Evolutionary conservation across 64 coral and sea anemone species (phyloP).

Genomic region (Porites lutea): DNA sequence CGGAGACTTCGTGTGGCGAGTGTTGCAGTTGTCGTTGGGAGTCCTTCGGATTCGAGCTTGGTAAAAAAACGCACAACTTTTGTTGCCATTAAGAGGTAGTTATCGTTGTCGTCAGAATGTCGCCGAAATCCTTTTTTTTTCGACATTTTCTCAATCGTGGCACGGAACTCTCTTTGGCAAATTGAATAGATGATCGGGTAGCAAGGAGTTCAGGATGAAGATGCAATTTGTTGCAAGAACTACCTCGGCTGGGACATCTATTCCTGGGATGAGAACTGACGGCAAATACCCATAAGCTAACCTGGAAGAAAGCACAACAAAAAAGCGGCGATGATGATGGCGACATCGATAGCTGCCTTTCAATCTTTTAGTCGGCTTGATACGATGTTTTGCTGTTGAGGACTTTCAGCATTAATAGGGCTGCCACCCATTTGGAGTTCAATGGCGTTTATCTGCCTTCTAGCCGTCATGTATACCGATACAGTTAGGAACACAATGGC

Average conservation of each 20-base stretch:
- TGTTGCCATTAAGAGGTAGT: too few relatives aligned
- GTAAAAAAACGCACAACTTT: too few relatives aligned
- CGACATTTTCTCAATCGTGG: too few relatives aligned
- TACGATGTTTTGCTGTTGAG: neutral
- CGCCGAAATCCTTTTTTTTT: too few relatives aligned
- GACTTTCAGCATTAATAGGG: neutral
- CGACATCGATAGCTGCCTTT: constrained; percentile 7
- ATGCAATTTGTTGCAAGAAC: neutral
- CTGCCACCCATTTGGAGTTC: neutral
- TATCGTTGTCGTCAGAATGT: too few relatives aligned
- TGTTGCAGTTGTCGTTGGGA: too few relatives aligned
- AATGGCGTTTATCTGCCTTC: neutral
- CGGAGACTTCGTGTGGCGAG: too few relatives aligned
- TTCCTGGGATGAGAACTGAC: neutral
- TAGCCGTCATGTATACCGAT: neutral
- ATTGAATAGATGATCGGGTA: neutral
- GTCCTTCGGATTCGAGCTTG: too few relatives aligned
- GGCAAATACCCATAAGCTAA: neutral
- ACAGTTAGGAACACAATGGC: neutral
- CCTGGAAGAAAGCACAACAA: neutral
- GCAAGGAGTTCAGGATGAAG: neutral
- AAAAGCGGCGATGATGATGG: neutral
- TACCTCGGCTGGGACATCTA: neutral
- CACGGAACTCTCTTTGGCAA: too few relatives aligned
- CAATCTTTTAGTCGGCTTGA: neutral